These are phyloP conservation scores for Pseudochirops corinnae DNA, from an alignment of 2,797 vertebrate genomes.

Conservation along the genomic window DNA sequence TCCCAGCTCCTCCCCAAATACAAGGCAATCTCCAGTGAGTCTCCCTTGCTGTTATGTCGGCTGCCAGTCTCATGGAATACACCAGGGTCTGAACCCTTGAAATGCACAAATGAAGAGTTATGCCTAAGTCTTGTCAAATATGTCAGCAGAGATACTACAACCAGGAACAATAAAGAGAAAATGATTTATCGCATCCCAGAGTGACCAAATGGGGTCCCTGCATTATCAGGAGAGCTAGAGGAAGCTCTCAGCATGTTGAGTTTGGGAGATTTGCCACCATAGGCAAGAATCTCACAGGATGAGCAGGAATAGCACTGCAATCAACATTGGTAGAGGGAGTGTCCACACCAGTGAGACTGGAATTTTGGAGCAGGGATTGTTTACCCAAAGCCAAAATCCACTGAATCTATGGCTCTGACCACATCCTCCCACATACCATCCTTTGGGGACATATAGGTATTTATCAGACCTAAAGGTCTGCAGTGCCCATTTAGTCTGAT, in stretches of 20 bases:
- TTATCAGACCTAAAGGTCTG: background rate
- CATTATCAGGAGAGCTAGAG: background rate
- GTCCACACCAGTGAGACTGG: background rate
- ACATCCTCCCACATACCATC: background rate
- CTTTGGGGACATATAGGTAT: background rate
- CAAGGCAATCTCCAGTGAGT: background rate
- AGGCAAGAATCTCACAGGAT: background rate
- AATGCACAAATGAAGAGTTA: background rate
- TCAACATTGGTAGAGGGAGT: background rate
- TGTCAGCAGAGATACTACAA: background rate
- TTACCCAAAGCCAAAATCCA: background rate
- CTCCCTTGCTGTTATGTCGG: too few species aligned
- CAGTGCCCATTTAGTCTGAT: background rate
- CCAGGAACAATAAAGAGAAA: background rate
- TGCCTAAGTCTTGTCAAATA: background rate
- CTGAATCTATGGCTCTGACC: background rate
- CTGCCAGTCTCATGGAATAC: background rate
- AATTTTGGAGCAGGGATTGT: background rate
- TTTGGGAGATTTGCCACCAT: background rate
- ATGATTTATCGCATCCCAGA: background rate
- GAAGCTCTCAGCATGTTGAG: background rate
- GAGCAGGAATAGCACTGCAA: background rate
- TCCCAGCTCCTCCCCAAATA: background rate
- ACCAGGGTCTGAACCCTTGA: background rate
- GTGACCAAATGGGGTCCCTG: background rate